Percentiles rank a stretch among this genome's conserved stretches.
These are phyloP conservation scores for Nasonia vitripennis DNA, from an alignment of 1,140 invertebrate genomes.

Conservation along the genomic window DNA sequence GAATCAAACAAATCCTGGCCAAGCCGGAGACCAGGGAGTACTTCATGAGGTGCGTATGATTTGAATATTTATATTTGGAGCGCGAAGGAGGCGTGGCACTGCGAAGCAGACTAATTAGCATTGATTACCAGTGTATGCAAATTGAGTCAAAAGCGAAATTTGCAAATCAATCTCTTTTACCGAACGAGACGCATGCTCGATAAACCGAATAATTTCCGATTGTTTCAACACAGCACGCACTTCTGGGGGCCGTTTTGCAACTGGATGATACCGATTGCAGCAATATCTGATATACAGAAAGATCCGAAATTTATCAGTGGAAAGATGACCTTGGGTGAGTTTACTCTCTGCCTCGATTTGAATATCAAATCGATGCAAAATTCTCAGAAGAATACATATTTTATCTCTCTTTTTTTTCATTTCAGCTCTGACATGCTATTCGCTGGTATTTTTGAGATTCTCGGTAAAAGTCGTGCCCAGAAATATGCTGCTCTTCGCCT, in stretches of 20 bases:
- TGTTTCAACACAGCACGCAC: slow-evolving; percentile 82
- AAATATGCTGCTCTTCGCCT: slow-evolving; percentile 95
- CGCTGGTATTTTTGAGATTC: slow-evolving; percentile 95
- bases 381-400: neutral
- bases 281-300: slow-evolving; percentile 93
- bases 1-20: slow-evolving; percentile 49
- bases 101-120: too few species aligned
- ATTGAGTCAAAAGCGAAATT: too few species aligned
- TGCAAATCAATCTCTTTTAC: neutral
- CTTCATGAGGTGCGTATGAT: slow-evolving; percentile 60
- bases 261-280: slow-evolving; percentile 97
- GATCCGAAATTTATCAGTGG: slow-evolving; percentile 96
- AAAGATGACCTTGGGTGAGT: slow-evolving; percentile 95
- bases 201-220: neutral
- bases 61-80: neutral
- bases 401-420: slow-evolving; percentile 57
- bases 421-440: slow-evolving; percentile 93
- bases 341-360: neutral
- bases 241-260: slow-evolving; percentile 97
- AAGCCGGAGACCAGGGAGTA: slow-evolving; percentile 61
- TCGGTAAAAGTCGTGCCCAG: slow-evolving; percentile 94
- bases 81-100: too few species aligned
- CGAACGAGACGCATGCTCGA: neutral
- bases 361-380: neutral
- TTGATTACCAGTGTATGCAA: too few species aligned